These are phyloP conservation scores for Xyrauchen texanus DNA, from an alignment of 2,113 vertebrate genomes.

Conservation along the genomic window DNA sequence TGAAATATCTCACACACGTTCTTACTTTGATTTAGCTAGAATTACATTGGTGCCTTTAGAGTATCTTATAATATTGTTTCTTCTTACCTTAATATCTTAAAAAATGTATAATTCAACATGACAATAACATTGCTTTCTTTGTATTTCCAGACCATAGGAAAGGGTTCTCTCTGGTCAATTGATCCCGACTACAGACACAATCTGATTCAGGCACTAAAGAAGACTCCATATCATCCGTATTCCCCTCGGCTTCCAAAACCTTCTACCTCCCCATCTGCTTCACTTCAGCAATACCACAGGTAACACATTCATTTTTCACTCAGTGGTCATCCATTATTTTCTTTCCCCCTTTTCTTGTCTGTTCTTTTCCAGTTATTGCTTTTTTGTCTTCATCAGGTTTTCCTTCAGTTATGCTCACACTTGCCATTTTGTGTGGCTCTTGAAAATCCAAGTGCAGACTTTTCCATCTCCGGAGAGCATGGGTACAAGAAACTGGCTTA, in stretches of 20 bases:
- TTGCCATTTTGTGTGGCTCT: constrained; percentile 7
- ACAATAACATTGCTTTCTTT: neutral
- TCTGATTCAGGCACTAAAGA: constrained; percentile 98
- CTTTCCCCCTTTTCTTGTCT: too few relatives aligned
- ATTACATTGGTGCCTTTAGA: too few relatives aligned
- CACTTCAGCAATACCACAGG: constrained; percentile 47
- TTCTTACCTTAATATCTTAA: too few relatives aligned
- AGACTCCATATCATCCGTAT: constrained; percentile 95
- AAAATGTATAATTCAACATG: too few relatives aligned
- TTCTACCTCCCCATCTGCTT: constrained; percentile 75
- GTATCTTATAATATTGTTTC: too few relatives aligned
- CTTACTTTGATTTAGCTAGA: too few relatives aligned
- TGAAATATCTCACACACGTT: too few relatives aligned
- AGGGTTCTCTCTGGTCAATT: constrained; percentile 98
- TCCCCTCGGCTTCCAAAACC: constrained; percentile 78
- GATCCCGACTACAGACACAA: constrained; percentile 98
- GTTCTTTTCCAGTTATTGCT: neutral
- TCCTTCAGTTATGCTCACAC: neutral
- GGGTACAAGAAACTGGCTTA: neutral
- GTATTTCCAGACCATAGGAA: constrained; percentile 88
- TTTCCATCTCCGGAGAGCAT: constrained; percentile 11
- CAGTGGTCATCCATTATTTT: neutral
- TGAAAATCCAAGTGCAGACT: constrained; percentile 3
- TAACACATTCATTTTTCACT: constrained; percentile 28
- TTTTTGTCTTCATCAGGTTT: neutral